phyloP scores from a whole-genome alignment of 2,888 invertebrate genomes.

The Tuta absoluta region DNA sequence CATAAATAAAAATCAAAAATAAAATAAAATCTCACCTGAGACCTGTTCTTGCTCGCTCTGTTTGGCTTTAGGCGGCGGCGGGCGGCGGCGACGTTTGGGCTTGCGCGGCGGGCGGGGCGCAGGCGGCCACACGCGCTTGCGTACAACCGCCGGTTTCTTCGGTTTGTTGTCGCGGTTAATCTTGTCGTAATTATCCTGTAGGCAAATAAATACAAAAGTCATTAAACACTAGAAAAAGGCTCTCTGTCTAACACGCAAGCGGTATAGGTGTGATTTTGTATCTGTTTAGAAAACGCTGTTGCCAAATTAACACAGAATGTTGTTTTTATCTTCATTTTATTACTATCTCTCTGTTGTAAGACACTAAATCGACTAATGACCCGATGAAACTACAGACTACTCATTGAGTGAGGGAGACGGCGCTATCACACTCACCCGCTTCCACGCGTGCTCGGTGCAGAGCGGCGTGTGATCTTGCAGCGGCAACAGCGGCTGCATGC shows the following conservation, averaged over 20 bases:
- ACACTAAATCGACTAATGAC: no score
- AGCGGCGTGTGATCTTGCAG: conserved; percentile 86
- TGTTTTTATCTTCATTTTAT: no score
- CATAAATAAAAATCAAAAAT: no score
- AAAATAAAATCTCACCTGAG: not conserved
- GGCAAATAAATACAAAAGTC: conserved; percentile 65
- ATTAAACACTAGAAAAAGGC: no score
- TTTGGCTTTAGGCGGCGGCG: conserved; percentile 39
- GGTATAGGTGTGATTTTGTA: no score
- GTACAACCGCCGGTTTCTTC: conserved; percentile 82
- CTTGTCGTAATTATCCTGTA: conserved; percentile 90
- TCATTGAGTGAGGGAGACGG: not conserved
- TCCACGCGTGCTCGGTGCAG: conserved; percentile 92
- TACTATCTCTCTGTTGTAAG: no score
- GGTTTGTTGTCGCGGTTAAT: conserved; percentile 88
- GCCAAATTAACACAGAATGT: no score
- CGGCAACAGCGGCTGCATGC: conserved; percentile 72
- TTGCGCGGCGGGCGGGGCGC: conserved; percentile 59
- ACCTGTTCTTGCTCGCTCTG: conserved; percentile 42
- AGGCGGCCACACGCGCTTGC: conserved; percentile 83
- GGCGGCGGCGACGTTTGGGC: conserved; percentile 43
- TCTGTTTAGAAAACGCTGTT: no score
- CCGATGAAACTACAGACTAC: no score
- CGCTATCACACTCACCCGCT: conserved; percentile 80
- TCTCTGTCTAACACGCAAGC: no score